Base-by-base conservation (phyloP, 2,113 vertebrate genomes). In the Furnarius figulus region DNA sequence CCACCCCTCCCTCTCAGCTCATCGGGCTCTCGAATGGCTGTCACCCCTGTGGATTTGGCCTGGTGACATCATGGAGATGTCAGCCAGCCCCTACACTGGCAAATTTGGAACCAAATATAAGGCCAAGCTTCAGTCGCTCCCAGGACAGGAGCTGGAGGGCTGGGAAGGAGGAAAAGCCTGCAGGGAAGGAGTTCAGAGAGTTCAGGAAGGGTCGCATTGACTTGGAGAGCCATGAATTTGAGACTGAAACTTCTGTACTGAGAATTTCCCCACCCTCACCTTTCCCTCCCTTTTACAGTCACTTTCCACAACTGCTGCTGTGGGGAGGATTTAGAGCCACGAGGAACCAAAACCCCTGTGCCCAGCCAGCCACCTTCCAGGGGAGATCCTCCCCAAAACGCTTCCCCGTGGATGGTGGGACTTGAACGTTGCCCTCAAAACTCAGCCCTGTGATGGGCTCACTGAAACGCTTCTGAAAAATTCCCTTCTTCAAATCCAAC, bases 61-160 rank as follows among this genome's bases (percentile, higher is more conserved):
- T 86, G 37, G 73, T 97, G 89, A 93, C 65, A 87, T 93, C 93
- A 81, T 0, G 1, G 68, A 35, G 49, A 35, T 27, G 17, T 90
- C 81, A 94, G 33, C 62, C 82, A 37, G 20, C 14, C 35, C 67
- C 58, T 77, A 66, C 46, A 58, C 27, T 70, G 91, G 74, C 91
- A 65, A 78, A 59, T 95, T 78, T 95, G 94, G 94, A 90, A 81
- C 5, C 70, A 61, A 85, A 94, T 89, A 95, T 59, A 93, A 95
- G 31, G 72, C 39, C 79, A 58, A 2, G 0, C 27, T 71, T 47
- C 74, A 50, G 52, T 20, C 12, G 35, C 20, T 80, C 50, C 37
- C 14, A 20, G 67, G 63, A 52, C 37, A 62, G 66, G 23, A 89
- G 39, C 4, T 0, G 25, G 30, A 49, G 35, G 42, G n/a, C 27